Evolutionary conservation across 2,888 invertebrate species (phyloP).

Genomic region (Cosmorhoe ocellata): DNA sequence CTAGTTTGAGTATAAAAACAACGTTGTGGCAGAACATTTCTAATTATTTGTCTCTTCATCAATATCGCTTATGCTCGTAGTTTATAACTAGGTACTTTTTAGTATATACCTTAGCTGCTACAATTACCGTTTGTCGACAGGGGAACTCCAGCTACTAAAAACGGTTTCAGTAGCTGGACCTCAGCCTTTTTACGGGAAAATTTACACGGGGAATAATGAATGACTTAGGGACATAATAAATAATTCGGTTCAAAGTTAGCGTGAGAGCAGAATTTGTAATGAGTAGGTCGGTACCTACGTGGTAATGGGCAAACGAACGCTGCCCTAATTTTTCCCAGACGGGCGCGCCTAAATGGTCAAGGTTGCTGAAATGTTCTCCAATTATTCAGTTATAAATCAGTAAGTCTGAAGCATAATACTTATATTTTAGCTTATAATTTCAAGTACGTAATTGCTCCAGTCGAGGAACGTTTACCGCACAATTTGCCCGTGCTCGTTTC

Average conservation of each 20-base stretch:
- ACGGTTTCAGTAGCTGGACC: too few species aligned
- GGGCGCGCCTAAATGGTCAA: constrained; percentile 21
- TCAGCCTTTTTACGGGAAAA: too few species aligned
- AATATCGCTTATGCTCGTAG: too few species aligned
- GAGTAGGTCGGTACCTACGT: constrained; percentile 14
- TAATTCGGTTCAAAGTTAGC: constrained; percentile 22
- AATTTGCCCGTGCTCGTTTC: neutral
- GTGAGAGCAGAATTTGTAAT: constrained; percentile 31
- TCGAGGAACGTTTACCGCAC: constrained; percentile 10
- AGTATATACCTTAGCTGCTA: too few species aligned
- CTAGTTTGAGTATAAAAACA: too few species aligned
- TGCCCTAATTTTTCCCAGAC: constrained; percentile 18
- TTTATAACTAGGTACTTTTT: too few species aligned
- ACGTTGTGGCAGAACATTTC: too few species aligned
- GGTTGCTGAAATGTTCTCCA: constrained; percentile 19
- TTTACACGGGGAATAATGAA: constrained; percentile 20
- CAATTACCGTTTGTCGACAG: too few species aligned
- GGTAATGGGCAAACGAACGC: constrained; percentile 18
- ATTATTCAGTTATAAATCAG: constrained; percentile 19
- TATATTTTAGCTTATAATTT: neutral
- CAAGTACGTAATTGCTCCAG: constrained; percentile 10
- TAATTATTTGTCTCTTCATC: too few species aligned
- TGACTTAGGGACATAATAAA: constrained; percentile 14
- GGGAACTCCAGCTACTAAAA: too few species aligned
- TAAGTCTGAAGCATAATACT: constrained; percentile 14